Base-by-base conservation (phyloP, 2,888 invertebrate species). In the Cosmorhoe ocellata region DNA sequence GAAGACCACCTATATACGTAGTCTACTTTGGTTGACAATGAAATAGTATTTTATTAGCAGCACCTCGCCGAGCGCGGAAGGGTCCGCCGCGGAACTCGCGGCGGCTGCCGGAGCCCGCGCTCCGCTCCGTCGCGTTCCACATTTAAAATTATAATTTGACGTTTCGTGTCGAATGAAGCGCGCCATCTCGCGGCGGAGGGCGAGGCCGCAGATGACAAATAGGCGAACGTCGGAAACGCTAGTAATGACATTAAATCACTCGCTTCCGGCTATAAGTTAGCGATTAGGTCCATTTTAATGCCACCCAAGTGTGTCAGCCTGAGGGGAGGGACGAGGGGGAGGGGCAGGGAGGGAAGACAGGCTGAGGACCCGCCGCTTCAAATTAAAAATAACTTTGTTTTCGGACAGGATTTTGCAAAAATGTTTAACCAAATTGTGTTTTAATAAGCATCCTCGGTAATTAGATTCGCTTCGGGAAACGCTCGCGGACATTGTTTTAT, bases 221-320 rank as follows among this genome's bases (percentile, higher is more conserved):
- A 51, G 63, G 53, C 51, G 58, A 41, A 44, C 49, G 67, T 63
- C 69, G 66, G 68, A 61, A 65, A 51, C 57, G 64, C 49, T 57
- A 53, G 61, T 56, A 54, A 67, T 62, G 61, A 60, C 68, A 65
- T 59, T 72, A 69, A 70, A 69, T 72, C 72, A 70, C 62, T 56
- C 61, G 64, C 57, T 64, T 72, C 72, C 75, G 69, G 70, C 59
- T 52, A 66, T 74, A 70, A 69, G 63, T 74, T 66, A 71, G 49
- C 67, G 69, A 74, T 72, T 65, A 68, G 64, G 57, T 46, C 43
- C 43, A 48, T 55, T 53, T 42, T 52, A 53, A 51, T 47, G 51
- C 45, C 58, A 40, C 43, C 45, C 50, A 34, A 44, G 43, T 44
- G 49, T 39, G 43, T 13, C 37, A 26, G n/a, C 2, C 18, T 1